These are phyloP conservation scores for Aleiodes leptofemur DNA, from an alignment of 2,888 invertebrate genomes.

Conservation along the genomic window DNA sequence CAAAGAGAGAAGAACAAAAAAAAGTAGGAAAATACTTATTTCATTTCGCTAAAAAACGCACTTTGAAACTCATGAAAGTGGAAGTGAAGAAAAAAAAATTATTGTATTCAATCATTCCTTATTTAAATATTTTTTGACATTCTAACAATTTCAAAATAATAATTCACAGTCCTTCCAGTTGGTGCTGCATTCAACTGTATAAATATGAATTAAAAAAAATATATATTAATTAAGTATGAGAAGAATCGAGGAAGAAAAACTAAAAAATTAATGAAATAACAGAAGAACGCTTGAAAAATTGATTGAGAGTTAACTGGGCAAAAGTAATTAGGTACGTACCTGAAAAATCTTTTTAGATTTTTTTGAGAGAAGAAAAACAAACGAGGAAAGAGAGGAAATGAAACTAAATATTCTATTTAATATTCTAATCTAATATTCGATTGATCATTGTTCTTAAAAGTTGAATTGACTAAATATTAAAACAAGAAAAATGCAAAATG, in stretches of 20 bases:
- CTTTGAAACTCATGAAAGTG: background rate
- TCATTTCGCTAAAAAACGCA: background rate
- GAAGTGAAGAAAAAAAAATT: slow-evolving; percentile 19
- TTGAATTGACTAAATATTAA: slow-evolving; percentile 26
- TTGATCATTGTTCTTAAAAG: slow-evolving; percentile 28
- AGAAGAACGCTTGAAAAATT: slow-evolving; percentile 18
- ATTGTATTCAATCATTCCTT: slow-evolving; percentile 35
- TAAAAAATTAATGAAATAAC: slow-evolving; percentile 5
- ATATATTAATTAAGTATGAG: background rate
- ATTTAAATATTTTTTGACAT: slow-evolving; percentile 50
- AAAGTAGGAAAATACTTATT: background rate
- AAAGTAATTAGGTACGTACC: slow-evolving; percentile 29
- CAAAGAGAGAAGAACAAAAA: background rate
- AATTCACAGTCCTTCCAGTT: slow-evolving; percentile 55
- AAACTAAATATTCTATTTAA: slow-evolving; percentile 23
- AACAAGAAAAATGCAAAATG: slow-evolving; percentile 30
- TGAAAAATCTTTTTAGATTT: slow-evolving; percentile 30
- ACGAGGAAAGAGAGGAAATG: background rate
- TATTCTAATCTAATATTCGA: slow-evolving; percentile 23
- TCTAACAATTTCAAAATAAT: slow-evolving; percentile 27
- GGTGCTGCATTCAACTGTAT: slow-evolving; percentile 60
- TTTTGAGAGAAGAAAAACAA: background rate
- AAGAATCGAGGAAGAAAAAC: background rate
- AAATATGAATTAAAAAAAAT: slow-evolving; percentile 26
- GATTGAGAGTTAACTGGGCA: slow-evolving; percentile 12